Evolutionary conservation across 1,140 invertebrate genomes (phyloP).

Genomic region (Tetragnatha versicolor): DNA sequence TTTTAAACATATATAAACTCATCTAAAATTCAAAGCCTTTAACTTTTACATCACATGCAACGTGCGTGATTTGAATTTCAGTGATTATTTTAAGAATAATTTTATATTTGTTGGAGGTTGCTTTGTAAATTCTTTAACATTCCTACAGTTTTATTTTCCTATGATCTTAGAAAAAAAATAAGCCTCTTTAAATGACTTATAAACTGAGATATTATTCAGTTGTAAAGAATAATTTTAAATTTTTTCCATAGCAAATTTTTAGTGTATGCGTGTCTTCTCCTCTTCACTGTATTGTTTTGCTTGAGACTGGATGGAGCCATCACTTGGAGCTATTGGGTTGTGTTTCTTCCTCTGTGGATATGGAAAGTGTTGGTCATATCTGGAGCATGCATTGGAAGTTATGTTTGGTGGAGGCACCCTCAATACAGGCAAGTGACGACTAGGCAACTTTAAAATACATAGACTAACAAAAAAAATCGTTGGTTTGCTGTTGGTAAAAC

Average conservation of each 20-base stretch:
- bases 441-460: slow-evolving; percentile 15
- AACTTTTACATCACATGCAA: no score
- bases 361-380: slow-evolving; percentile 92
- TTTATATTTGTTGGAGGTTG: background rate
- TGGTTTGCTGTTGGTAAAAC: no score
- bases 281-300: slow-evolving; percentile 89
- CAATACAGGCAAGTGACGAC: slow-evolving; percentile 81
- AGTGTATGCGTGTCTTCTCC: slow-evolving; percentile 88
- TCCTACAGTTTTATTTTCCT: background rate
- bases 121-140: background rate
- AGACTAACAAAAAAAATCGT: no score
- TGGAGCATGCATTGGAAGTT: slow-evolving; percentile 87
- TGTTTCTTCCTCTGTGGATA: slow-evolving; percentile 94
- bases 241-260: slow-evolving; percentile 87
- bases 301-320: slow-evolving; percentile 86
- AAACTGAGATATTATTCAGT: slow-evolving; percentile 21
- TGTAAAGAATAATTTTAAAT: slow-evolving; percentile 58
- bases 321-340: slow-evolving; percentile 91
- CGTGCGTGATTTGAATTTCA: background rate
- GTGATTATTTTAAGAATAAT: background rate
- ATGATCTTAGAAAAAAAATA: background rate
- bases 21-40: no score
- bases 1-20: no score
- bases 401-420: slow-evolving; percentile 93
- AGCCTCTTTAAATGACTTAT: slow-evolving; percentile 7